phyloP scores from a whole-genome alignment of 2,888 invertebrate genomes.

The Arge pagana region DNA sequence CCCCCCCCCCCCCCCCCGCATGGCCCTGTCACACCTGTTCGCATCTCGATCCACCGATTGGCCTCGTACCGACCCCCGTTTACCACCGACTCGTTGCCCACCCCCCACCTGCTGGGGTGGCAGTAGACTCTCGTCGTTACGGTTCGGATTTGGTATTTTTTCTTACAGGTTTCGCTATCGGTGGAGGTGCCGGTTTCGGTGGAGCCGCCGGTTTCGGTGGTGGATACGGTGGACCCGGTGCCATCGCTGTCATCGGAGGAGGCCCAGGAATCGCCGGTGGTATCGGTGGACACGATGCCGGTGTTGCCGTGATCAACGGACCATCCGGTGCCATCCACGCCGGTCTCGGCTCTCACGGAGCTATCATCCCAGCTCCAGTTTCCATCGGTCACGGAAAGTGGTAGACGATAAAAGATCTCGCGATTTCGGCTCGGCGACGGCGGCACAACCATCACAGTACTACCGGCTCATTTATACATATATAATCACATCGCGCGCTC shows the following conservation, averaged over 20 bases:
- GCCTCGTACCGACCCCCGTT: neutral
- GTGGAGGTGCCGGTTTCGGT: conserved; percentile 32
- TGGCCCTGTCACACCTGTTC: no score
- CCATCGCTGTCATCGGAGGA: conserved; percentile 54
- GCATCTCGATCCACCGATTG: neutral
- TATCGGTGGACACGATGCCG: conserved; percentile 56
- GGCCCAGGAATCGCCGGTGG: conserved; percentile 52
- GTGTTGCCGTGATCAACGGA: conserved; percentile 58
- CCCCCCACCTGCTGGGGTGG: conserved; percentile 27
- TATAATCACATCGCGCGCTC: conserved; percentile 48
- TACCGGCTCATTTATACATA: conserved; percentile 51
- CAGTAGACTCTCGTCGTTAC: conserved; percentile 26
- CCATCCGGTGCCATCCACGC: conserved; percentile 58
- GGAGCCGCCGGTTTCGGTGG: conserved; percentile 39
- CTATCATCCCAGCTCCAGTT: conserved; percentile 52
- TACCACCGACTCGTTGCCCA: neutral
- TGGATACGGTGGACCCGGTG: conserved; percentile 48
- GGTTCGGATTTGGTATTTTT: conserved; percentile 4
- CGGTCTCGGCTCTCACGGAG: conserved; percentile 58
- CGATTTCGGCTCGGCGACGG: conserved; percentile 59
- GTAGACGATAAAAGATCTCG: conserved; percentile 54
- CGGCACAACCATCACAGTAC: conserved; percentile 56
- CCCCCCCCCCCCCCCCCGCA: no score
- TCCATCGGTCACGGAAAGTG: conserved; percentile 47
- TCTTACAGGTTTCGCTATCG: conserved; percentile 31